phyloP scores from a whole-genome alignment of 2,888 invertebrate genomes.

The Nemurella pictetii region DNA sequence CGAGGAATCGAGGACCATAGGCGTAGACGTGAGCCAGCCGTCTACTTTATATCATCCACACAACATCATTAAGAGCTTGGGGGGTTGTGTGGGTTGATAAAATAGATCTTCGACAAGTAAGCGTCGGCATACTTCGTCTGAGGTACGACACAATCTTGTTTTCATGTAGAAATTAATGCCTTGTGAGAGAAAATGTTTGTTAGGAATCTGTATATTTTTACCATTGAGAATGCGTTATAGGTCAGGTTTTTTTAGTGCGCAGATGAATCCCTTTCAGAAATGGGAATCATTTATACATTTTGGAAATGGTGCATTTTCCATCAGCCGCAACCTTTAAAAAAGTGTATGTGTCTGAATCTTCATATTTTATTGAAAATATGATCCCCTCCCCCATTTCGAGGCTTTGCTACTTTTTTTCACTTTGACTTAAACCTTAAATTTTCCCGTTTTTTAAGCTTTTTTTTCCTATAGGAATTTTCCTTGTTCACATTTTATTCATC shows the following conservation, averaged over 20 bases:
- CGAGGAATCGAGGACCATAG: not conserved
- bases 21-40: not conserved
- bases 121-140: not conserved
- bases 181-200: not conserved
- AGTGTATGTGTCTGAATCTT: not conserved
- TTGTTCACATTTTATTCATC: slow-evolving; percentile 31
- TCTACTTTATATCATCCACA: not conserved
- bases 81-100: not conserved
- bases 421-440: slow-evolving; percentile 20
- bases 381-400: not conserved
- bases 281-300: not conserved
- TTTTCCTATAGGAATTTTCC: slow-evolving; percentile 19
- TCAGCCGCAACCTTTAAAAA: not conserved
- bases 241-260: no score
- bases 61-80: not conserved
- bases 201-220: not conserved
- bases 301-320: not conserved
- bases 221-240: not conserved
- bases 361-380: slow-evolving; percentile 25
- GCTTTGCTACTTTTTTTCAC: slow-evolving; percentile 19
- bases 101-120: not conserved
- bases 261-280: not conserved
- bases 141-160: not conserved
- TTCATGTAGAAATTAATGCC: not conserved
- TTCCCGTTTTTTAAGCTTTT: slow-evolving; percentile 14